Evolutionary conservation across 2,888 invertebrate species (phyloP), one percentile per base, ranked within the genome.

Genomic region (Imbricaverruca yamaguchii): DNA sequence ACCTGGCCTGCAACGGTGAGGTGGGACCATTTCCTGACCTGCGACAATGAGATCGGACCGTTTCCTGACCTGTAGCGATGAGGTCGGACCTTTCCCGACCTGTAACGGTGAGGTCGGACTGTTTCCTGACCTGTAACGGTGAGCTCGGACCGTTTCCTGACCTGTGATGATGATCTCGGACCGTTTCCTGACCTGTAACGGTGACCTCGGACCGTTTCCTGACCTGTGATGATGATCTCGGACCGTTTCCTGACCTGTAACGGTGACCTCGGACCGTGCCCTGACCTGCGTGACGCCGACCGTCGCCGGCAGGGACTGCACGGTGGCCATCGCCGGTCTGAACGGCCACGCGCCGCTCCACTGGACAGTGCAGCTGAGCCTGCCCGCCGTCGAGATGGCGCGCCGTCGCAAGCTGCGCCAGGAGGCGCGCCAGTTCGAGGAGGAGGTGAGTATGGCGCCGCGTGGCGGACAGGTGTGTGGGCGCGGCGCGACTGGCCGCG

Each of bases 301-400:
- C 63, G 18, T 18, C 67, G 11, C 11, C 13, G 25, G 1, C 53
- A 53, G 74, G 21, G 74, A 74, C 53, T 74, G 74, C 53, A 55
- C 53, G 15, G 53, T 18, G 0, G 74, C 74, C 18, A 74, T 74
- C 74, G 74, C 74, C 18, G 74, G 74, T 10, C 74, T 74, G 55
- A 74, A 74, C 21, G 74, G 74, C 18, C 74, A 18, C 21, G 74
- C 74, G 74, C 74, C 74, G 6, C 74, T 74, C 21, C 74, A 74
- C 74, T 74, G 74, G 74, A 74, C 74, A 9, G 74, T 74, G 53
- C 53, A 55, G 74, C 15, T 21, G 55, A 4, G 55, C 21, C 21
- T 11, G 21, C 53, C 74, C 55, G 23, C 9, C 18, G 18, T 10
- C 53, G 74, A 74, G 55, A 18, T 53, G 7, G 53, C 6, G 55